Evolutionary conservation across 2,797 vertebrate genomes (phyloP).

Genomic region (Crypturellus tataupa): DNA sequence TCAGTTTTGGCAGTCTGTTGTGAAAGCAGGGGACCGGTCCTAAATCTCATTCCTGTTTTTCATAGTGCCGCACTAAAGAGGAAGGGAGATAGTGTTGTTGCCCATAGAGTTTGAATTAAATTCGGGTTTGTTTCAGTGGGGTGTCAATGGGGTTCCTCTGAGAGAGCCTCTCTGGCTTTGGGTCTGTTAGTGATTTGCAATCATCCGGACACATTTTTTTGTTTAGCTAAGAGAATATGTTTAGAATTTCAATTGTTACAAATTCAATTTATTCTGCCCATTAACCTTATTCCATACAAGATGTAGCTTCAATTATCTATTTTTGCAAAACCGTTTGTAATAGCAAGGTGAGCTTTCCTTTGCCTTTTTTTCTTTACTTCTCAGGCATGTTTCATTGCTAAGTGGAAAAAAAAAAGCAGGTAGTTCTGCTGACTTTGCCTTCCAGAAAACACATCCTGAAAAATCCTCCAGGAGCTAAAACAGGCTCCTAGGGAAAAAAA

Average conservation of each 20-base stretch:
- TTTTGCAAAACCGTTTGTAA: not conserved
- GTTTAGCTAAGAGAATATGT: not conserved
- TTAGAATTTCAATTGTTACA: not conserved
- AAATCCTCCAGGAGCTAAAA: not conserved
- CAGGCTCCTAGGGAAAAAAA: not conserved
- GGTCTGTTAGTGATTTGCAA: not conserved
- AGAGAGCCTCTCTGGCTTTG: not conserved
- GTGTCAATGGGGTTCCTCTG: conserved; percentile 61
- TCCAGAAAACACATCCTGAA: not conserved
- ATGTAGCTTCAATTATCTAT: not conserved
- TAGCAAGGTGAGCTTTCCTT: not conserved
- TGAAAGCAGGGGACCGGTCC: conserved; percentile 62
- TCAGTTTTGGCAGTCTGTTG: conserved; percentile 33
- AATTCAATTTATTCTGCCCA: not conserved
- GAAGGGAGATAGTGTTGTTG: conserved; percentile 28
- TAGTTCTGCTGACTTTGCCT: not conserved
- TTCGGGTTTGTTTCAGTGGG: conserved; percentile 76
- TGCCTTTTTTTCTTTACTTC: not conserved
- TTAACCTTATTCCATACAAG: not conserved
- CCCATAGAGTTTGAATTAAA: conserved; percentile 75
- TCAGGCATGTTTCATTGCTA: accelerated
- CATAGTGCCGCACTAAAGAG: conserved; percentile 43
- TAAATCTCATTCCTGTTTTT: conserved; percentile 51
- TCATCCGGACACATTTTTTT: conserved; percentile 14
- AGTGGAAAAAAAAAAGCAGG: not conserved